These are phyloP conservation scores for Ophion ellenae DNA, from an alignment of 2,888 invertebrate species.

Conservation along the genomic window DNA sequence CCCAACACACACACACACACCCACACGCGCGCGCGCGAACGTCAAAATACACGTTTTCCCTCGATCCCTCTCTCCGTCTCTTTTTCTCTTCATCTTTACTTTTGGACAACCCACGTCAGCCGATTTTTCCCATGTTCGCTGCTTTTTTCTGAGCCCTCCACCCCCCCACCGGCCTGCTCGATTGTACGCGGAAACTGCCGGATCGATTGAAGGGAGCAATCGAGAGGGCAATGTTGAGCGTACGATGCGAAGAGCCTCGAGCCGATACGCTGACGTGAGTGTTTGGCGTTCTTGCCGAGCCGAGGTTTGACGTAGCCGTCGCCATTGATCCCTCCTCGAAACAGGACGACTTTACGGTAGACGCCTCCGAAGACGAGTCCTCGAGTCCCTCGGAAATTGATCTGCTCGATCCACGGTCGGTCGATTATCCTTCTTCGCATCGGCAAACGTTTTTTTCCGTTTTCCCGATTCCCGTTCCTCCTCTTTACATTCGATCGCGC, in stretches of 20 bases:
- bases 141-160: too few relatives aligned
- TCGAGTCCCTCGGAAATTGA: slow-evolving; percentile 72
- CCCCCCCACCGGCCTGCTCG: too few relatives aligned
- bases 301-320: background rate
- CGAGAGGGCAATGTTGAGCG: slow-evolving; percentile 62
- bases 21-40: slow-evolving; percentile 37
- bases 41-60: slow-evolving; percentile 52
- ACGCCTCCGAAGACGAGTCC: slow-evolving; percentile 72
- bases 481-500: background rate
- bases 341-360: slow-evolving; percentile 65
- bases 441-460: background rate
- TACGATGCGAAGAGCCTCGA: slow-evolving; percentile 76
- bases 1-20: slow-evolving; percentile 26
- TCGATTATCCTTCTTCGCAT: background rate
- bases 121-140: background rate
- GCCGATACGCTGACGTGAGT: slow-evolving; percentile 75
- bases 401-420: slow-evolving; percentile 72
- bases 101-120: background rate
- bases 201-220: slow-evolving; percentile 6
- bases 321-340: background rate
- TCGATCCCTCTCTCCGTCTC: slow-evolving; percentile 14
- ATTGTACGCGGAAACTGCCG: background rate
- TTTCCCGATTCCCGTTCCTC: background rate
- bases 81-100: slow-evolving; percentile 62
- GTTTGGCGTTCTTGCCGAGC: background rate